A percentile compares a stretch with the other conserved stretches of the same genome.
These are phyloP conservation scores for Agriopis leucophaearia DNA, from an alignment of 2,888 invertebrate genomes.

Conservation along the genomic window DNA sequence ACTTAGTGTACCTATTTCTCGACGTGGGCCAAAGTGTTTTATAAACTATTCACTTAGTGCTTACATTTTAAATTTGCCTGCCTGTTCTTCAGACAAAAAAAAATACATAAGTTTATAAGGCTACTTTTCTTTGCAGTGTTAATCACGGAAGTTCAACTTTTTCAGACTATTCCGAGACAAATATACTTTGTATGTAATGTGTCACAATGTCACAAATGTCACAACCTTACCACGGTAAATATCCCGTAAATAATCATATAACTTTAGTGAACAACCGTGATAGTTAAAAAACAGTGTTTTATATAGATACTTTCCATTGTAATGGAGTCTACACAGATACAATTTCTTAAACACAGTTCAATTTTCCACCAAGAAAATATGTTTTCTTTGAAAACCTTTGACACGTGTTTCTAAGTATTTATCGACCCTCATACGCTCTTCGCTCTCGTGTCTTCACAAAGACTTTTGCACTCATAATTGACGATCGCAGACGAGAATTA, in stretches of 20 bases:
- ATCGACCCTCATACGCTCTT: not conserved
- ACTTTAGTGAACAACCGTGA: too few species aligned
- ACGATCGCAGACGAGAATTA: slow-evolving; percentile 29
- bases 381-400: not conserved
- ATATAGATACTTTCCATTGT: not conserved
- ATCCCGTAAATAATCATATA: too few species aligned
- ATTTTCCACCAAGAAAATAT: not conserved
- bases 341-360: not conserved
- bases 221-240: too few species aligned
- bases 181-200: too few species aligned
- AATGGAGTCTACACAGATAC: not conserved
- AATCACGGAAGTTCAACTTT: too few species aligned
- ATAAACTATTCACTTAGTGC: slow-evolving; percentile 57
- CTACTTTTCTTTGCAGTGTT: too few species aligned
- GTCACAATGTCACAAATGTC: too few species aligned
- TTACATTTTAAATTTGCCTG: slow-evolving; percentile 20
- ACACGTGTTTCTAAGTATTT: not conserved
- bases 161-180: too few species aligned
- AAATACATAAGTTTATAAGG: not conserved
- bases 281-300: too few species aligned
- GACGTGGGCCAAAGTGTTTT: slow-evolving; percentile 53
- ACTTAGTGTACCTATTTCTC: slow-evolving; percentile 59
- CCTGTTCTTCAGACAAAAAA: not conserved
- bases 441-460: not conserved
- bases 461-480: slow-evolving; percentile 24